Base-by-base conservation (phyloP, 2,888 invertebrate genomes). In the Neoitamus cyanurus region DNA sequence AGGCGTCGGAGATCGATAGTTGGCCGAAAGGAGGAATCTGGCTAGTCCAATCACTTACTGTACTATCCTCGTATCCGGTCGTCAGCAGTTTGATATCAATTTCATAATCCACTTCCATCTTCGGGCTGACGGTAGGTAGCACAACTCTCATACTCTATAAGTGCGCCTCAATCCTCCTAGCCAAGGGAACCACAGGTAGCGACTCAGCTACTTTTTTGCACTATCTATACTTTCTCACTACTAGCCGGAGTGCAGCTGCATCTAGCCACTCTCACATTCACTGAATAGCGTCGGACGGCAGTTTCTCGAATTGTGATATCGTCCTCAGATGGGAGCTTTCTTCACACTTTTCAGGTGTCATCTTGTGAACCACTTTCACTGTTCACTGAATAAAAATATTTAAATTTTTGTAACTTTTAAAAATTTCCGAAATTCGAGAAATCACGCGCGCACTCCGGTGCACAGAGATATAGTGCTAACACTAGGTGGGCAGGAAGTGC, bases 31-130 rank as follows among this genome's bases (percentile, higher is more conserved):
- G n/a, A 13, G 28, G 2, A 28, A 3, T 58, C 0, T 36, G 15
- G 34, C 37, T 82, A 37, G 46, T 13, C 25, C 15, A 82, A 42
- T 69, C 83, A 91, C 91, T 90, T 88, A 91, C 91, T 91, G 91
- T 91, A 86, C 90, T 90, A 85, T 90, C 91, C 84, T 90, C 91
- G 85, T 90, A 91, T 88, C 90, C 91, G 87, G 90, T 90, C 87
- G 91, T 90, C 86, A 91, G 88, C 87, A 91, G 88, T 87, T 91
- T 90, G 87, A 91, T 91, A 88, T 91, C 91, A 86, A 91, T 90
- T 89, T 91, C 91, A 88, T 90, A 88, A 87, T 90, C 90, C 88
- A 90, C 88, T 88, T 90, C 89, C 88, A 88, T 87, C 83, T 85
- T 88, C 87, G 87, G 89, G 85, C 86, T 90, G 89, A 85, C 89